Conservation (phyloP, 2,113 vertebrate species). For the Lophochroa leadbeateri region DNA sequence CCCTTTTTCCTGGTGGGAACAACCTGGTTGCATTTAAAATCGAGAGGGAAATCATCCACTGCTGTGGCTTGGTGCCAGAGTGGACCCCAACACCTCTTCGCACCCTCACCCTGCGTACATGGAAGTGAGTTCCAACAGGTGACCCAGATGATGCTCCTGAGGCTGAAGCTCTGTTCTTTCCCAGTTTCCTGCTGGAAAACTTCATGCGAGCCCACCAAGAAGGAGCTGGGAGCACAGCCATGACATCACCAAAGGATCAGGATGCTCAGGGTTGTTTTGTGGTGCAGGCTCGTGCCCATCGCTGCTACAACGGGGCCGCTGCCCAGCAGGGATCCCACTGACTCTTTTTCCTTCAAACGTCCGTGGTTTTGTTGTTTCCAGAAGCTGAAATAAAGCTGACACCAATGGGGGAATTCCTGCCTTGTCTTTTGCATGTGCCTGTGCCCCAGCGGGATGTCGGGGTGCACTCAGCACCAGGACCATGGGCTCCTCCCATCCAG, state of each 20-base stretch:
- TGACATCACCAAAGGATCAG: background rate
- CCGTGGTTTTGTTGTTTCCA: background rate
- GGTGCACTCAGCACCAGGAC: background rate
- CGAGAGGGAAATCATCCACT: background rate
- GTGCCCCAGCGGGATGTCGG: accelerated
- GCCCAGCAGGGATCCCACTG: accelerated
- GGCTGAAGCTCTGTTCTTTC: background rate
- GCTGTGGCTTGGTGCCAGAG: accelerated
- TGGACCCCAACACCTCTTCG: accelerated
- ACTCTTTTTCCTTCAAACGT: no score
- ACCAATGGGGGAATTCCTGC: accelerated
- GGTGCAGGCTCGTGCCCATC: accelerated
- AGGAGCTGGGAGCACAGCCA: accelerated
- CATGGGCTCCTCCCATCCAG: accelerated
- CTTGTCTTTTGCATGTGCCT: accelerated
- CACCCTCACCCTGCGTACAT: background rate
- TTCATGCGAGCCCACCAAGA: background rate
- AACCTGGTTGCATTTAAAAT: background rate
- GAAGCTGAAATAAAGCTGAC: background rate
- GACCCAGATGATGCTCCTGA: background rate
- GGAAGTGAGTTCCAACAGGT: background rate
- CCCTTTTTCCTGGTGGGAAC: background rate
- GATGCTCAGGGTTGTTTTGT: accelerated
- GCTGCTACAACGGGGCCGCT: accelerated
- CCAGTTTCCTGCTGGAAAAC: background rate